Evolutionary conservation across 2,888 invertebrate genomes (phyloP), one percentile per base, ranked within the genome.

Genomic region (Willowsia nigromaculata): DNA sequence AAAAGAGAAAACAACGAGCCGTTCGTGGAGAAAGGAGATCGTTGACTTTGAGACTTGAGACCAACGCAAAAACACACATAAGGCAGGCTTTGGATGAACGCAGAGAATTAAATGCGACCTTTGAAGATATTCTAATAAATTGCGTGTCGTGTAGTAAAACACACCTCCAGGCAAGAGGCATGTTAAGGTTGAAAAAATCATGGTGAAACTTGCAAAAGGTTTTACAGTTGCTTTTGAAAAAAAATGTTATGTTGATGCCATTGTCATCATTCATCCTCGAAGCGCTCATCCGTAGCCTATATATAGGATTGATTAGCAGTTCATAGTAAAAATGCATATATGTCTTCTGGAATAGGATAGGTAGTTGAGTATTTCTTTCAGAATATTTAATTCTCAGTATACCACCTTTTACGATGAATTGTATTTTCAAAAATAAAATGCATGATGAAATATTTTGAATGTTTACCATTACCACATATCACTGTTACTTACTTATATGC

Each of bases 121-220:
- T 30, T 25, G 30, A 43, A 82, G 82, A 65, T 53, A 71, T 74
- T 82, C 56, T 22, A n/a, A 7, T 25, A 84, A 82, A 84, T 53
- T 84, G 84, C 74, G 50, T 83, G 83, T 83, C 50, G 18, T 30
- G 33, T 71, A 62, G n/a, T n/a, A n/a, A n/a, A n/a, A 59, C 43
- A 43, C 40, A 82, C 82, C 82, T 82, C 40, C 25, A 11, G 43
- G 62, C 82, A 40, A 65, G 43, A 18, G 22, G 27, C 43, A 27
- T 22, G 62, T 6, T 15, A n/a, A 37, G 68, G 68, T 1, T 56
- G 9, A 81, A 81, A 81, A n/a, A 40, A 11, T 33, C 15, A n/a
- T 9, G 18, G 59, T 9, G 33, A 40, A 27, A 25, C n/a, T 5
- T 11, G 74, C 18, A 74, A 47, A 74, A 15, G 74, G 13, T 25